A percentile compares a stretch with the other conserved stretches of the same genome.
Conservation (phyloP, 2,797 vertebrate species). For the Tapera naevia region DNA sequence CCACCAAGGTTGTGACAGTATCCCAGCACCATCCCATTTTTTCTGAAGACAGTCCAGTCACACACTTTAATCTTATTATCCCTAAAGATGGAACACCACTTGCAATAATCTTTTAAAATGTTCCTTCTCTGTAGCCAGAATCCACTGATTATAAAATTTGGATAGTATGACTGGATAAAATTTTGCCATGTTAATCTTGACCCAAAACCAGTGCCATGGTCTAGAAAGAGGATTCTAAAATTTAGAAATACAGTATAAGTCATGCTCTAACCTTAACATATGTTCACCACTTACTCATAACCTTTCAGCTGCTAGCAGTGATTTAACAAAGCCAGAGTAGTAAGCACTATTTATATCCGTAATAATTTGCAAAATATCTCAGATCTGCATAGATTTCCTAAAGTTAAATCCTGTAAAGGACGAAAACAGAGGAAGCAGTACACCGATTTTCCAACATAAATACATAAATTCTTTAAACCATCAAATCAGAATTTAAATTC, state of each 20-base stretch:
- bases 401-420: neutral
- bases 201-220: neutral
- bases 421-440: neutral
- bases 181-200: neutral
- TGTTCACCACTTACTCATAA: neutral
- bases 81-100: slow-evolving; percentile 7
- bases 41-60: neutral
- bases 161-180: neutral
- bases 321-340: neutral
- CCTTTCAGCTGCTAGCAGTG: neutral
- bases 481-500: neutral
- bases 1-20: neutral
- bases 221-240: neutral
- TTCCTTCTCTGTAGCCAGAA: neutral
- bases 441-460: neutral
- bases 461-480: neutral
- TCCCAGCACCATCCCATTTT: neutral
- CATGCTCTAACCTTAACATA: neutral
- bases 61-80: neutral
- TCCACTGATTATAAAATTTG: neutral
- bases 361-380: neutral
- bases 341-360: neutral
- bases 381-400: neutral
- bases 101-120: neutral
- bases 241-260: neutral